phyloP scores from a whole-genome alignment of 1,140 invertebrate genomes.

The Heliothis virescens region DNA sequence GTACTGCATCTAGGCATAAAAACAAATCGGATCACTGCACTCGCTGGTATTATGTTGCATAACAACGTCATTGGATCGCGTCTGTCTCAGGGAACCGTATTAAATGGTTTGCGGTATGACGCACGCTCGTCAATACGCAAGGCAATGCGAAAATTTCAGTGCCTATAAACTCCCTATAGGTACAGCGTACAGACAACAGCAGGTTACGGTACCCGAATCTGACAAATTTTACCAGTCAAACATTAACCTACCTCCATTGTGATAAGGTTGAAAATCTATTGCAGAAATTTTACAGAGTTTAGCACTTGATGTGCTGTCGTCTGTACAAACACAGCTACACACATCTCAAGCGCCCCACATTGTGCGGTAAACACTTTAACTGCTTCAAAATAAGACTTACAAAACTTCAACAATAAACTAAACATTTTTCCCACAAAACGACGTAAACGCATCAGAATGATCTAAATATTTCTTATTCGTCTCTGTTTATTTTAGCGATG shows the following conservation, averaged over 20 bases:
- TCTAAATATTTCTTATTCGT: not conserved
- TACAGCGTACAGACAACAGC: too few relatives aligned
- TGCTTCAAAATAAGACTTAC: not conserved
- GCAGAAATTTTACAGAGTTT: too few relatives aligned
- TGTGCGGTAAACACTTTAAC: slow-evolving; percentile 37
- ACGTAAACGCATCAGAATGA: not conserved
- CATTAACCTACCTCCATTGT: too few relatives aligned
- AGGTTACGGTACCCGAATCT: too few relatives aligned
- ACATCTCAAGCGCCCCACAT: slow-evolving; percentile 16
- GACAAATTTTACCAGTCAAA: too few relatives aligned
- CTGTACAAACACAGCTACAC: not conserved
- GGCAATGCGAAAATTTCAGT: slow-evolving; percentile 47
- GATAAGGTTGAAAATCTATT: too few relatives aligned
- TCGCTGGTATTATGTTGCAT: slow-evolving; percentile 48
- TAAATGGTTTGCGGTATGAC: slow-evolving; percentile 67
- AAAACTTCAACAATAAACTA: slow-evolving; percentile 4
- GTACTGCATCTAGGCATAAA: not conserved
- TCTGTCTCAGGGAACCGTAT: slow-evolving; percentile 62
- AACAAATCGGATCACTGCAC: not conserved
- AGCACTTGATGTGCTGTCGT: too few relatives aligned
- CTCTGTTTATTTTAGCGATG: not conserved
- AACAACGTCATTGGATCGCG: slow-evolving; percentile 37
- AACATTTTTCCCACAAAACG: not conserved
- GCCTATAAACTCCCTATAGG: slow-evolving; percentile 42
- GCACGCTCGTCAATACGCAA: slow-evolving; percentile 50